Conservation (phyloP, 2,113 vertebrate genomes). For the Crotalus helleri region DNA sequence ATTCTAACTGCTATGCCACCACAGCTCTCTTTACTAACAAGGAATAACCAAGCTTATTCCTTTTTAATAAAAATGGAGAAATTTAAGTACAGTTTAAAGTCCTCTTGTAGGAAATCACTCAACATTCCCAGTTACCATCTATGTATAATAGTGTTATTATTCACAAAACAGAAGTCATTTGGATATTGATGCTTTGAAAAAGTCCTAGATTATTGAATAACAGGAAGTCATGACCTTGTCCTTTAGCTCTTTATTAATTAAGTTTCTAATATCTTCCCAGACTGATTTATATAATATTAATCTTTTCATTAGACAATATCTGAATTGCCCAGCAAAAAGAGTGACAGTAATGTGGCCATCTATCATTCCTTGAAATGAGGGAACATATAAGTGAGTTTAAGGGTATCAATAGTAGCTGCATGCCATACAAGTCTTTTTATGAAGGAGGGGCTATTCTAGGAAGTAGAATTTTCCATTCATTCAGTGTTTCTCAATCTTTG, state of each 20-base stretch:
- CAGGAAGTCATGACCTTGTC: neutral
- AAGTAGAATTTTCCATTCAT: neutral
- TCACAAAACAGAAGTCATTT: neutral
- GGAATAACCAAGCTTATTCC: neutral
- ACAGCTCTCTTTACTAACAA: neutral
- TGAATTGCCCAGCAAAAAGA: neutral
- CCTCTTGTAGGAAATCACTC: neutral
- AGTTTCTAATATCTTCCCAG: neutral
- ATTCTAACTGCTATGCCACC: neutral
- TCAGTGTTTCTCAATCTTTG: neutral
- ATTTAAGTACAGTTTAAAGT: neutral
- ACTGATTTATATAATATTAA: neutral
- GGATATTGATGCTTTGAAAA: neutral
- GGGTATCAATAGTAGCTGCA: neutral
- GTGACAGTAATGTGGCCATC: neutral
- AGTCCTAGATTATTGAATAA: neutral
- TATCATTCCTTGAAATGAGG: neutral
- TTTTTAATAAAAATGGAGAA: neutral
- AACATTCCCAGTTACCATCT: neutral
- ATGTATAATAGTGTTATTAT: neutral
- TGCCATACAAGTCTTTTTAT: neutral
- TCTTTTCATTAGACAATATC: neutral
- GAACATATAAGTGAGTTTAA: neutral
- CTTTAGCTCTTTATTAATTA: neutral
- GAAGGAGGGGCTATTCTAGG: neutral